phyloP scores from a whole-genome alignment of 2,888 invertebrate genomes.

The Nemotelus nigrinus region DNA sequence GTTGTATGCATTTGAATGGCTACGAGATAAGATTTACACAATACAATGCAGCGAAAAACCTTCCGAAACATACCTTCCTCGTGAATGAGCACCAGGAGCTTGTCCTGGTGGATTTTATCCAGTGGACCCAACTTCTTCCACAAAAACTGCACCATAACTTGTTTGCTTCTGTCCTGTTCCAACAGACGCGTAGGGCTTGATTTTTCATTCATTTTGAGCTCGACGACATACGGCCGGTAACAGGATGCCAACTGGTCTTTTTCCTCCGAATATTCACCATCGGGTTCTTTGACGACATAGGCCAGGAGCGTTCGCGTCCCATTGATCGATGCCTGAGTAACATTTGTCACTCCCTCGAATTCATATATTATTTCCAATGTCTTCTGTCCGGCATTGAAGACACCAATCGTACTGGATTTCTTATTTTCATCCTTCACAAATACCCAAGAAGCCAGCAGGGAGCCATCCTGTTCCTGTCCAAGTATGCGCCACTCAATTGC shows the following conservation, averaged over 20 bases:
- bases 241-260: conserved; percentile 60
- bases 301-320: conserved; percentile 73
- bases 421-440: conserved; percentile 62
- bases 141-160: conserved; percentile 81
- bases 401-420: conserved; percentile 67
- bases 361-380: conserved; percentile 70
- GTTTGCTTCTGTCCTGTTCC: conserved; percentile 72
- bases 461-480: conserved; percentile 83
- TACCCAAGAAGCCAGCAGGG: conserved; percentile 77
- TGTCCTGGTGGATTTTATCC: conserved; percentile 67
- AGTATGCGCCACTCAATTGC: conserved; percentile 82
- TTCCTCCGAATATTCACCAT: conserved; percentile 57
- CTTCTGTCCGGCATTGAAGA: conserved; percentile 72
- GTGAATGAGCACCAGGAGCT: conserved; percentile 79
- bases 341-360: conserved; percentile 72
- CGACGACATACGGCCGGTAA: conserved; percentile 74
- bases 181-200: conserved; percentile 61
- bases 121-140: conserved; percentile 55
- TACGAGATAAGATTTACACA: conserved; percentile 45
- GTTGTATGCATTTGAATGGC: conserved; percentile 60
- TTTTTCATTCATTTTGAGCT: conserved; percentile 67
- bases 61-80: conserved; percentile 82
- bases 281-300: conserved; percentile 66
- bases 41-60: conserved; percentile 68
- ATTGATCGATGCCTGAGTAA: conserved; percentile 84